phyloP scores from a whole-genome alignment of 2,797 vertebrate genomes.

The Coregonus ussuriensis region DNA sequence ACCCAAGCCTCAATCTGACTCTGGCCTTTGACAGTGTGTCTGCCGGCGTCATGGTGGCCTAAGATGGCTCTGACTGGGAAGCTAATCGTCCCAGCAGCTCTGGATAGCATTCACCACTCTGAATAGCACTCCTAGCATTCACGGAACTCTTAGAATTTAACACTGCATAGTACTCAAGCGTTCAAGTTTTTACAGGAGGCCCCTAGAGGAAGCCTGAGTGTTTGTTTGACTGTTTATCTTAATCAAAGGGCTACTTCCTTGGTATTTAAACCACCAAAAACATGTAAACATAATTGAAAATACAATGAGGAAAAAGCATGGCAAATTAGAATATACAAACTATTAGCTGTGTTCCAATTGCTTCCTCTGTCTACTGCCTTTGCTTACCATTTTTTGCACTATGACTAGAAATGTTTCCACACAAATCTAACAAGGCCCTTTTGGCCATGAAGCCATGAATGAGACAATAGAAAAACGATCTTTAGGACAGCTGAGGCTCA shows the following conservation, averaged over 20 bases:
- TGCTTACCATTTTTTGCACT: background rate
- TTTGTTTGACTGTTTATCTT: constrained; percentile 1
- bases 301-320: background rate
- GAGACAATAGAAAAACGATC: background rate
- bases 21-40: constrained; percentile 26
- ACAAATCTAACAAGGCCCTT: background rate
- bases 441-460: background rate
- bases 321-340: background rate
- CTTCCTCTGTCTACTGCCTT: background rate
- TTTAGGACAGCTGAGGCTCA: background rate
- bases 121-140: background rate
- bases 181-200: background rate
- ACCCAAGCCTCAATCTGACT: constrained; percentile 14
- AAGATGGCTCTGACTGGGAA: constrained; percentile 31
- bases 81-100: constrained; percentile 24
- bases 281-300: background rate
- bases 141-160: background rate
- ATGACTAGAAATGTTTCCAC: background rate
- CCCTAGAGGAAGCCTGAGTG: background rate
- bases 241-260: background rate
- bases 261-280: background rate
- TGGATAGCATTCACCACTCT: background rate
- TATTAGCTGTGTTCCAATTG: no score
- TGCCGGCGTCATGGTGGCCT: constrained; percentile 24
- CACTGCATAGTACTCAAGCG: background rate